Conservation (phyloP, 1,140 invertebrate genomes). For the Euschistus heros region DNA sequence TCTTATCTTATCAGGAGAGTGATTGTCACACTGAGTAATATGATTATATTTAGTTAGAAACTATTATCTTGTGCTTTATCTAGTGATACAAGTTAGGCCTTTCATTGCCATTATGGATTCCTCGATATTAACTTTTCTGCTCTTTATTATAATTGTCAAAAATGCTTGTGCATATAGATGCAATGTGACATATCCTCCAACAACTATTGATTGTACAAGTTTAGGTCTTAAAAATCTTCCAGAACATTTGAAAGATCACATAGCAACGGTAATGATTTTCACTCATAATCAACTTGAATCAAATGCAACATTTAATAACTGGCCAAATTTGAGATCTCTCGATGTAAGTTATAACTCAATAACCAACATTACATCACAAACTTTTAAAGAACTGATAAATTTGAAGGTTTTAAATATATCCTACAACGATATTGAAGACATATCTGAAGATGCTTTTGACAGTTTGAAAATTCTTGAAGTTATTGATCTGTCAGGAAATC, state of each 20-base stretch:
- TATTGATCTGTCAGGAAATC: slow-evolving; percentile 22
- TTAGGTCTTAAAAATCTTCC: neutral
- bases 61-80: too few species aligned
- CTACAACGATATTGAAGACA: slow-evolving; percentile 8
- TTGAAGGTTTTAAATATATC: slow-evolving; percentile 18
- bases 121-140: neutral
- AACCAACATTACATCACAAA: neutral
- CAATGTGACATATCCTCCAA: neutral
- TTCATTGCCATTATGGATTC: too few species aligned
- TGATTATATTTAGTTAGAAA: too few species aligned
- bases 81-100: too few species aligned
- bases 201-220: neutral
- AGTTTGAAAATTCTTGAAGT: neutral
- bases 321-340: neutral
- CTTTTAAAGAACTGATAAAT: neutral
- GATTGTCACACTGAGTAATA: too few species aligned
- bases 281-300: neutral
- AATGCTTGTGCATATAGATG: neutral
- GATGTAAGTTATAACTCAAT: slow-evolving; percentile 15
- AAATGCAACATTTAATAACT: neutral
- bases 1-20: too few species aligned
- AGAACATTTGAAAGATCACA: neutral
- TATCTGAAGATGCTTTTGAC: neutral
- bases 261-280: neutral
- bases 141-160: neutral